Percentiles rank a stretch among this genome's conserved stretches.
phyloP scores from a whole-genome alignment of 2,797 vertebrate species.

The Epinephelus malabaricus region DNA sequence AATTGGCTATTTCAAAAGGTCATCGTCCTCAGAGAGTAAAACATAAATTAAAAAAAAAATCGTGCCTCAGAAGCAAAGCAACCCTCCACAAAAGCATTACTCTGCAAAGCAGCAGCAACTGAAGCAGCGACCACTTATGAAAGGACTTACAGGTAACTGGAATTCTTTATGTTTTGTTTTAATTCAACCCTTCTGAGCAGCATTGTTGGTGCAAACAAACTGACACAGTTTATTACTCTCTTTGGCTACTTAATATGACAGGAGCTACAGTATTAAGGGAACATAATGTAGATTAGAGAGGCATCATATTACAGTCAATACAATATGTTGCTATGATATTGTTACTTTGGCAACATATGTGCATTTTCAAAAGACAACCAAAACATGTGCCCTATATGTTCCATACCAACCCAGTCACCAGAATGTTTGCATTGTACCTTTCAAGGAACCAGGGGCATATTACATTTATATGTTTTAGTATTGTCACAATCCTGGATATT shows the following conservation, averaged over 20 bases:
- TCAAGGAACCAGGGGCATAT: no score
- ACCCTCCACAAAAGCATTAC: neutral
- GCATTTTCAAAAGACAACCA: neutral
- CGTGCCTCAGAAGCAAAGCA: neutral
- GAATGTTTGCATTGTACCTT: no score
- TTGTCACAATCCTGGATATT: no score
- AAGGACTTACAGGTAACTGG: neutral
- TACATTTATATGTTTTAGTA: no score
- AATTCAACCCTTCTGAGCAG: slow-evolving; percentile 1
- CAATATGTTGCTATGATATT: neutral
- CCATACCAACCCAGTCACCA: neutral
- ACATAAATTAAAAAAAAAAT: neutral
- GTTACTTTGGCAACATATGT: neutral
- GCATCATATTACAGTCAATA: neutral
- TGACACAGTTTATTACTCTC: neutral
- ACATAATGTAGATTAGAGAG: neutral
- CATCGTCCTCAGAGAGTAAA: neutral
- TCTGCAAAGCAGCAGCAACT: neutral
- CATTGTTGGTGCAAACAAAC: slow-evolving; percentile 7
- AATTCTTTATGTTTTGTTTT: slow-evolving; percentile 13
- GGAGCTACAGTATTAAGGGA: neutral
- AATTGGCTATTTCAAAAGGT: neutral
- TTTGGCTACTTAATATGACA: neutral
- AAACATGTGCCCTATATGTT: neutral
- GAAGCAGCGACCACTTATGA: neutral